Base-by-base conservation (phyloP, 1,140 invertebrate genomes). In the Apis laboriosa region DNA sequence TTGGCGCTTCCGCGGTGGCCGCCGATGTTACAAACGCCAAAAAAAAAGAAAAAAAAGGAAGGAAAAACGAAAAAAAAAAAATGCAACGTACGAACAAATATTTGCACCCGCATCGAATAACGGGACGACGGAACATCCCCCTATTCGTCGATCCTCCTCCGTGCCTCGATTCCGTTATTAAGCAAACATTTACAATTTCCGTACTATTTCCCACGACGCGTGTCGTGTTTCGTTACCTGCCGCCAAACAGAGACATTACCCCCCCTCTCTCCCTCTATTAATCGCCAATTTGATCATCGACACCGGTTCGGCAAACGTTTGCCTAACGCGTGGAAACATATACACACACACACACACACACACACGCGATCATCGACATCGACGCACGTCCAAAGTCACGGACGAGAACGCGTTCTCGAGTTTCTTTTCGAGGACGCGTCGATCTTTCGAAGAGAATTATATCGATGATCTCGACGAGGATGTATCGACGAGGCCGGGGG, bases 161-260 rank as follows among this genome's bases (percentile, higher is more conserved):
- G 61, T 51, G 53, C 56, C n/a, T 76, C 72, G 66, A 70, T 67
- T 80, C 75, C 83, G 77, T 80, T 84, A 77, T 75, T 76, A 75
- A 66, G 73, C 71, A 87, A 87, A 84, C 66, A 87, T 86, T 84
- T 71, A 43, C 75, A 68, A 87, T 87, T 83, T 83, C 82, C 76
- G 53, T 64, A 60, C 63, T 64, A 72, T 79, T 83, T 75, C 60
- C 43, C 60, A 49, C 43, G 61, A 12, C 28, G 61, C 64, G 56
- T 13, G 17, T 19, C 19, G 34, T 43, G 66, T 43, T 70, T 78
- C 64, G 53, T 51, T 43, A 49, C 19, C 60, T 21, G 4, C 24
- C 9, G 5, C 53, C 71, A 66, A 80, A 66, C 61, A 55, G 72
- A 28, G 28, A 68, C 53, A n/a, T 67, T 58, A 21, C 63, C 12